Conservation (phyloP, 2,113 vertebrate species). For the Bungarus multicinctus region DNA sequence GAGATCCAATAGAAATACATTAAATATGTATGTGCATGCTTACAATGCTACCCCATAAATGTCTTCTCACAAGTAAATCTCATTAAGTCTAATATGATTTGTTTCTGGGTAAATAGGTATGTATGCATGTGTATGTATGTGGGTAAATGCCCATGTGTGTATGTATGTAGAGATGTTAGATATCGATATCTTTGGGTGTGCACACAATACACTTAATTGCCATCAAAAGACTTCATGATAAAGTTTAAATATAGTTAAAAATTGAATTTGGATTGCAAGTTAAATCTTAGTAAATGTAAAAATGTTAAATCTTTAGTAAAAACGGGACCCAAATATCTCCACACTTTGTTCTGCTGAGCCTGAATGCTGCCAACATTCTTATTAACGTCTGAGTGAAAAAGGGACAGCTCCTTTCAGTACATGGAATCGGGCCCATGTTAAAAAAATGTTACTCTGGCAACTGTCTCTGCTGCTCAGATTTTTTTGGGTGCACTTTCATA, state of each 20-base stretch:
- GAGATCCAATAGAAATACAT: not conserved
- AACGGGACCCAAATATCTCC: constrained; percentile 18
- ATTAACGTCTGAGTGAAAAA: not conserved
- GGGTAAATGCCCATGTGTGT: not conserved
- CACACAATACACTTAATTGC: not conserved
- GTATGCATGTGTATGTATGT: too few species aligned
- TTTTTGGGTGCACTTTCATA: not conserved
- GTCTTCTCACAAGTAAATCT: not conserved
- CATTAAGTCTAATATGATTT: not conserved
- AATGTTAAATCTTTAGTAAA: constrained; percentile 2
- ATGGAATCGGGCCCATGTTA: not conserved
- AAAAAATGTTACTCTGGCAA: not conserved
- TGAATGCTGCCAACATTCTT: accelerated
- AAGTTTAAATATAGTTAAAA: not conserved
- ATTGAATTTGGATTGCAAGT: not conserved
- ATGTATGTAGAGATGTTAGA: not conserved
- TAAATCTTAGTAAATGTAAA: too few species aligned
- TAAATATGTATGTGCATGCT: not conserved
- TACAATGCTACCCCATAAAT: not conserved
- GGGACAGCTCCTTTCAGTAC: not conserved
- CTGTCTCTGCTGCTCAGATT: not conserved
- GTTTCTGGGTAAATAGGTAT: not conserved
- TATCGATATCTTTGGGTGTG: not conserved
- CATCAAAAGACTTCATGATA: not conserved
- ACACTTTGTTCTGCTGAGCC: not conserved